These are phyloP conservation scores for Gerris buenoi DNA, from an alignment of 1,140 invertebrate genomes.

Conservation along the genomic window DNA sequence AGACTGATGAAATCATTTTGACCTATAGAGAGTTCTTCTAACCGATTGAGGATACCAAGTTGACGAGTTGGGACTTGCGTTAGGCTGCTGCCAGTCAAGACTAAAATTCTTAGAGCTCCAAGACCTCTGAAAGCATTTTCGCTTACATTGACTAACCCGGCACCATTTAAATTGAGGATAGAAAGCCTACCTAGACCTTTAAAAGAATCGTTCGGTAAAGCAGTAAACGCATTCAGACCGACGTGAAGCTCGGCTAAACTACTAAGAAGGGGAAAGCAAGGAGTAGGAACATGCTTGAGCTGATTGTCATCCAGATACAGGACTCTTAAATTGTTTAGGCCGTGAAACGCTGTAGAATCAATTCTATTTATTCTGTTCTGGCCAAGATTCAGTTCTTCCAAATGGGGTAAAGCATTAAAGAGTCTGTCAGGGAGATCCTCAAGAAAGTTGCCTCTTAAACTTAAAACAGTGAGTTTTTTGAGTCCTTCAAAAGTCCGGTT, in stretches of 20 bases:
- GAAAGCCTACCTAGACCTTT: conserved; percentile 52
- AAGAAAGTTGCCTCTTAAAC: conserved; percentile 65
- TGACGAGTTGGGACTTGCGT: conserved; percentile 56
- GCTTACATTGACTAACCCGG: conserved; percentile 58
- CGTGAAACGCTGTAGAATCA: conserved; percentile 60
- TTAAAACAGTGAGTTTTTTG: conserved; percentile 57
- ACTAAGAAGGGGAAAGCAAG: conserved; percentile 49
- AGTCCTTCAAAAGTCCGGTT: conserved; percentile 67
- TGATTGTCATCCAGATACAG: conserved; percentile 75
- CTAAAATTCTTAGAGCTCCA: conserved; percentile 50
- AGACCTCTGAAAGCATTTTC: conserved; percentile 58
- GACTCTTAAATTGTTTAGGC: conserved; percentile 53
- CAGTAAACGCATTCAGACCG: conserved; percentile 62
- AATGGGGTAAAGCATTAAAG: conserved; percentile 53
- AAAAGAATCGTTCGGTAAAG: conserved; percentile 56
- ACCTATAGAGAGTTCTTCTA: conserved; percentile 65
- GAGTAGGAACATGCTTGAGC: conserved; percentile 53
- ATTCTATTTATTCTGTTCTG: conserved; percentile 70
- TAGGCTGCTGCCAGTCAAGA: conserved; percentile 63
- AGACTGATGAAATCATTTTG: conserved; percentile 61
- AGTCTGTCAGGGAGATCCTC: conserved; percentile 56
- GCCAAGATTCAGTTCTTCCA: conserved; percentile 74
- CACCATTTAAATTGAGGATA: conserved; percentile 61
- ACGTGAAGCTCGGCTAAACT: conserved; percentile 67
- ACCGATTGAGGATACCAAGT: conserved; percentile 45